These are phyloP conservation scores for Apeltes quadracus DNA, from an alignment of 2,113 vertebrate species.

Conservation along the genomic window DNA sequence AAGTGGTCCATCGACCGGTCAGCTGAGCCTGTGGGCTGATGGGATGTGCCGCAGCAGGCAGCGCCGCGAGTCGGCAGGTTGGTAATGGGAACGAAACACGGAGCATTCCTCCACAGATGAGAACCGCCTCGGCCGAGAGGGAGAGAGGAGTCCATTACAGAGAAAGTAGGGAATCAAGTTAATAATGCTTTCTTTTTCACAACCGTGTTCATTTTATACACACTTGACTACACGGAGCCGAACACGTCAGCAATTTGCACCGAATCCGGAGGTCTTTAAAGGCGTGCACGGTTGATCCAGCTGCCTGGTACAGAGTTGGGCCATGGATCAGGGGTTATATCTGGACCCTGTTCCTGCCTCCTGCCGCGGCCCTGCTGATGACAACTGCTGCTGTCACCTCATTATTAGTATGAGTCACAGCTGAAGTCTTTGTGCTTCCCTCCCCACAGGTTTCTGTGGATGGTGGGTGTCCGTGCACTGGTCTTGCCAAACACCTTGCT, in stretches of 20 bases:
- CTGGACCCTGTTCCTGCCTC: too few relatives aligned
- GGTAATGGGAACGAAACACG: conserved; percentile 28
- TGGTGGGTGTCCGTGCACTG: too few relatives aligned
- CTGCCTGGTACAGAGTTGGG: neutral
- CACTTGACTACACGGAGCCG: too few relatives aligned
- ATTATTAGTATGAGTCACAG: too few relatives aligned
- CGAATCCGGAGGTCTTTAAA: neutral
- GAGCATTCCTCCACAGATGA: conserved; percentile 55
- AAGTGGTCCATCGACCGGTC: conserved; percentile 67
- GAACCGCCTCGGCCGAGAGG: neutral
- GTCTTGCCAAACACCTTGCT: too few relatives aligned
- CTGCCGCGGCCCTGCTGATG: too few relatives aligned
- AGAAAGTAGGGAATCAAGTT: neutral
- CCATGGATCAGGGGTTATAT: too few relatives aligned
- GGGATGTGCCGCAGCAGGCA: conserved; percentile 48
- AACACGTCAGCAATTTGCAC: neutral
- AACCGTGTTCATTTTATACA: neutral
- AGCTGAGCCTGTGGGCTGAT: conserved; percentile 56
- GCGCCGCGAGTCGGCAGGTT: conserved; percentile 24
- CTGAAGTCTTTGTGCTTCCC: too few relatives aligned
- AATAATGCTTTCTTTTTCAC: neutral
- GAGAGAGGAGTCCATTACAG: conserved; percentile 14
- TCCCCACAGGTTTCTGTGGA: too few relatives aligned
- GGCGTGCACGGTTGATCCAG: neutral
- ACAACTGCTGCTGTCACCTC: too few relatives aligned